Evolutionary conservation across 1,140 invertebrate species (phyloP), one percentile per base, ranked within the genome.

Genomic region (Penaeus japonicus): DNA sequence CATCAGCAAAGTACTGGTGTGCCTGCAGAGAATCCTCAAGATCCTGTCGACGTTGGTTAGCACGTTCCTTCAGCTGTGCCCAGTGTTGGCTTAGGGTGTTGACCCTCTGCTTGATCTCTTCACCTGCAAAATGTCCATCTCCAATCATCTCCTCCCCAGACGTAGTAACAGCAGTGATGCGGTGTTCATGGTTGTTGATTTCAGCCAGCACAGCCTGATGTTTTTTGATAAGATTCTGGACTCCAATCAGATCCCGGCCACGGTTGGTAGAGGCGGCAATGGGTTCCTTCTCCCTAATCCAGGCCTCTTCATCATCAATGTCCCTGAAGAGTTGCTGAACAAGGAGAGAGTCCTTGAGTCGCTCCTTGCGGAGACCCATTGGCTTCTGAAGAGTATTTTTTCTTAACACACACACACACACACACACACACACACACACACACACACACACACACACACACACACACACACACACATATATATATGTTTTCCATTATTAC

Each of bases 261-360:
- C 98, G 95, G 92, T 99, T 99, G 1, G 98, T 99, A 20, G 97
- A 98, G 0, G 97, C 97, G 22, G 98, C 99, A 90, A 99, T 97
- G 0, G 99, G 99, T 92, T 99, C 99, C 92, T 99, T 99, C 93
- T 99, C 99, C 0, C 98, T 93, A 91, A 99, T 99, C 99, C 99
- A 99, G 27, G 98, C 97, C 91, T 99, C 98, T 93, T 99, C 99
- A 92, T 99, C 98, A 92, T 99, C 98, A 90, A 99, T 95, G 92
- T 99, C 99, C 27, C 98, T 94, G 94, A 99, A 98, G 47, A 99
- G 94, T 92, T 99, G 98, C 92, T 99, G 98, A 0, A 99, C 97
- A 91, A 96, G 95, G 3, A 99, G 94, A 0, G 98, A 99, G 92
- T 99, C 98, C 54, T 96, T 93, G 55, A 99, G 94, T 78, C 98